A percentile compares a stretch with the other conserved stretches of the same genome.
Evolutionary conservation across 2,797 vertebrate species (phyloP).

Genomic region (Alauda arvensis): DNA sequence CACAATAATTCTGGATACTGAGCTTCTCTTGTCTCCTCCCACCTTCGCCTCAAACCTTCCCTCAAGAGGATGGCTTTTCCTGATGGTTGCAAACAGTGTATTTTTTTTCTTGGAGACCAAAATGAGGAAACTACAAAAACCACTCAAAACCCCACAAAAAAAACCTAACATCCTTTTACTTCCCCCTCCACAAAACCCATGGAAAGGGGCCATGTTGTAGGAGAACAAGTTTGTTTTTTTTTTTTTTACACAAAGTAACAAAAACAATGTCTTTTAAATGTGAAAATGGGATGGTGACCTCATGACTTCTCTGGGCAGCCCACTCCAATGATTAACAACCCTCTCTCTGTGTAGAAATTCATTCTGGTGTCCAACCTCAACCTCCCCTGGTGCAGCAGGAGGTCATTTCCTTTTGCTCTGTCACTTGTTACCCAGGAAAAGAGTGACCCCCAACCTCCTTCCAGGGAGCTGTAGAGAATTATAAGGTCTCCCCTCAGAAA

Average conservation of each 20-base stretch:
- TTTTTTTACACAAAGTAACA: not conserved
- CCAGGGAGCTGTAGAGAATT: not conserved
- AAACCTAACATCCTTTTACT: not conserved
- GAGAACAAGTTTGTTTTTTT: not conserved
- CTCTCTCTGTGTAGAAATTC: no score
- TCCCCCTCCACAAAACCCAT: rapidly evolving
- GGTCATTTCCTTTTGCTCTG: not conserved
- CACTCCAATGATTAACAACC: not conserved
- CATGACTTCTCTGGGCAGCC: not conserved
- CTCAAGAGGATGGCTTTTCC: not conserved
- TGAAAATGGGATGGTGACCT: not conserved
- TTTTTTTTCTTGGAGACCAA: not conserved
- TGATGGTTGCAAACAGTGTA: not conserved
- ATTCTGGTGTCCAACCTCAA: not conserved
- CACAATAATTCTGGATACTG: not conserved
- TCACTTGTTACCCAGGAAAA: rapidly evolving
- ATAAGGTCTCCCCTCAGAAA: not conserved
- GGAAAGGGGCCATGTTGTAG: rapidly evolving
- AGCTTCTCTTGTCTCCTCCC: not conserved
- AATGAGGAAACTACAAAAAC: not conserved
- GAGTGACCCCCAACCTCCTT: not conserved
- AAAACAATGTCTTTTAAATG: not conserved
- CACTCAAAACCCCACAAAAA: rapidly evolving
- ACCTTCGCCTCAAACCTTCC: not conserved
- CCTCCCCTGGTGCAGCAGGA: not conserved